Evolutionary conservation across 2,888 invertebrate species (phyloP).

Genomic region (Tetramorium bicarinatum): DNA sequence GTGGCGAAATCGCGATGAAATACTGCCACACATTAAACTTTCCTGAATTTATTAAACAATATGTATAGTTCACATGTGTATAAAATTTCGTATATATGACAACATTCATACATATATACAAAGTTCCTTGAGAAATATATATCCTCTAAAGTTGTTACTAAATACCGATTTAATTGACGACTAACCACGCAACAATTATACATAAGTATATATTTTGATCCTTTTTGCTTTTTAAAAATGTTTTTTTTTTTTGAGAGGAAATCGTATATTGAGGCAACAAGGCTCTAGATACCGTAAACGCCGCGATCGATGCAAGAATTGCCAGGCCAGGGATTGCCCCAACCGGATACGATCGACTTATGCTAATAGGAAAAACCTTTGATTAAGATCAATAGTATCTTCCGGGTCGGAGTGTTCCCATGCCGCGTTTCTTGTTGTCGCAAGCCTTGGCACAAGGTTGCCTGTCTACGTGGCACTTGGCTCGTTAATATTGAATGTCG

Average conservation of each 20-base stretch:
- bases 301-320: background rate
- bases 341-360: constrained; percentile 8
- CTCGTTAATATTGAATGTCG: constrained; percentile 12
- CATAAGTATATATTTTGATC: background rate
- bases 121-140: background rate
- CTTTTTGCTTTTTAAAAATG: background rate
- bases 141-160: background rate
- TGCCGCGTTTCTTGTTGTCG: background rate
- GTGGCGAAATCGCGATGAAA: background rate
- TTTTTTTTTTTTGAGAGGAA: background rate
- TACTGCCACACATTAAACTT: background rate
- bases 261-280: background rate
- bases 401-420: background rate
- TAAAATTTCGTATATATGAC: background rate
- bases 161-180: background rate
- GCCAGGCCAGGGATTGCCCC: background rate
- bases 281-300: background rate
- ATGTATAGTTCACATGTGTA: background rate
- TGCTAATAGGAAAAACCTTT: constrained; percentile 25
- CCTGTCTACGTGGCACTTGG: background rate
- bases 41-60: background rate
- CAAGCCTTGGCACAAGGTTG: constrained; percentile 9
- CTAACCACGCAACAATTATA: background rate
- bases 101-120: background rate
- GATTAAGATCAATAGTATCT: constrained; percentile 24